Conservation (phyloP, 2,113 vertebrate species). For the Glaucidium brasilianum region DNA sequence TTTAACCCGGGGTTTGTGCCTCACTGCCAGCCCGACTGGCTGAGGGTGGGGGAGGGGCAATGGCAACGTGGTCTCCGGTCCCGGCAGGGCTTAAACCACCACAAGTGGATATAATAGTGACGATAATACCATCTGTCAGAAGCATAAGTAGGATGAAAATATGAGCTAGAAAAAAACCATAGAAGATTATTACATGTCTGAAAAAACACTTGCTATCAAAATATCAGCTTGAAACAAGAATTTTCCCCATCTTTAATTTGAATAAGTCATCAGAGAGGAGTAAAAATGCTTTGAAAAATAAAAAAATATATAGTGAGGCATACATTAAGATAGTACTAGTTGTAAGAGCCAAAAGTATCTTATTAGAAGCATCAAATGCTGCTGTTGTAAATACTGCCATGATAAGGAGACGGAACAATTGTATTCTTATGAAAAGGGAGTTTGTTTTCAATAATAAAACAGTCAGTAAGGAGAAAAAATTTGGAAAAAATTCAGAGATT, state of each 20-base stretch:
- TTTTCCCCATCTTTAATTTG: neutral
- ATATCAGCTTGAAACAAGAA: neutral
- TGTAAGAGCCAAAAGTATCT: neutral
- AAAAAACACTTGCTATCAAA: neutral
- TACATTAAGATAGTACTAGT: neutral
- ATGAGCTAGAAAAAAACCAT: neutral
- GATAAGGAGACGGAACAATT: neutral
- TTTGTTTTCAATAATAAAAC: neutral
- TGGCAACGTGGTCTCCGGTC: too few species aligned
- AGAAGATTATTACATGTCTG: neutral
- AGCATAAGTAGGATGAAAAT: neutral
- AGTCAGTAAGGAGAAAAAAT: neutral
- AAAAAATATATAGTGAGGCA: neutral
- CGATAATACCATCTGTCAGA: neutral
- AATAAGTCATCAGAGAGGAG: neutral
- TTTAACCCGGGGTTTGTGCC: too few species aligned
- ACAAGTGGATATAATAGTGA: neutral
- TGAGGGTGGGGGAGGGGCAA: too few species aligned
- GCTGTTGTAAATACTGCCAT: neutral
- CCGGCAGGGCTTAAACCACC: too few species aligned
- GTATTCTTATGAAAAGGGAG: neutral
- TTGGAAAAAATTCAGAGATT: neutral
- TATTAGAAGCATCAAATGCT: neutral
- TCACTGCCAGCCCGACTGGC: too few species aligned
- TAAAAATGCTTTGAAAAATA: neutral